A percentile compares a stretch with the other conserved stretches of the same genome.
Evolutionary conservation across 2,113 vertebrate genomes (phyloP).

Genomic region (Sialia sialis): DNA sequence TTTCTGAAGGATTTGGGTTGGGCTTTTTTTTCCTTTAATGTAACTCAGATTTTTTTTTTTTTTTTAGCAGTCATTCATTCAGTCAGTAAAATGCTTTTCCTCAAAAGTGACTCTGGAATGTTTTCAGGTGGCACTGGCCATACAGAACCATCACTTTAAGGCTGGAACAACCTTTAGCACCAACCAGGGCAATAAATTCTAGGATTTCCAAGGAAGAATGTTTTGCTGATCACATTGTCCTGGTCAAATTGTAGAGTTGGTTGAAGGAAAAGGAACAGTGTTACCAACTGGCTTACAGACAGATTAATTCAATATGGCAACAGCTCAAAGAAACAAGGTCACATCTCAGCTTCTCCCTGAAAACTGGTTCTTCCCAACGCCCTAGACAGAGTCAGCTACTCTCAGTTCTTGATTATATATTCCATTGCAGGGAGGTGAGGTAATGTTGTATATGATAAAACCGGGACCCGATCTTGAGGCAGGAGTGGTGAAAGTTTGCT

Average conservation of each 20-base stretch:
- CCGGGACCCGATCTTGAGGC: background rate
- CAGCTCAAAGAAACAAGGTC: slow-evolving; percentile 27
- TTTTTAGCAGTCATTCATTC: background rate
- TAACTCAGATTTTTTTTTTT: background rate
- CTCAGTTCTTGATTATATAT: slow-evolving; percentile 64
- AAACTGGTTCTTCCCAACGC: slow-evolving; percentile 48
- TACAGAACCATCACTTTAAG: background rate
- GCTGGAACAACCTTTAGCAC: background rate
- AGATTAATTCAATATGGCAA: background rate
- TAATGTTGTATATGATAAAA: slow-evolving; percentile 53
- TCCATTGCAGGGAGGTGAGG: slow-evolving; percentile 56
- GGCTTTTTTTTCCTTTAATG: background rate
- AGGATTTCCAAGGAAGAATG: background rate
- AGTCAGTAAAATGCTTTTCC: background rate
- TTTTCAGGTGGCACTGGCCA: background rate
- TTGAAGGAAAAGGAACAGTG: background rate
- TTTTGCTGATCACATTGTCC: background rate
- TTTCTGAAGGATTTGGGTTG: background rate
- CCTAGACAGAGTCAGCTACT: slow-evolving; percentile 36
- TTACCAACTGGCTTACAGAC: fast-evolving
- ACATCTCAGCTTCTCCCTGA: slow-evolving; percentile 33
- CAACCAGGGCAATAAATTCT: background rate
- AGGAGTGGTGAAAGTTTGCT: slow-evolving; percentile 55
- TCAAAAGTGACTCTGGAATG: background rate
- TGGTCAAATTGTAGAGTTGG: background rate